Evolutionary conservation across 2,113 vertebrate genomes (phyloP).

Genomic region (Baryphthengus martii): DNA sequence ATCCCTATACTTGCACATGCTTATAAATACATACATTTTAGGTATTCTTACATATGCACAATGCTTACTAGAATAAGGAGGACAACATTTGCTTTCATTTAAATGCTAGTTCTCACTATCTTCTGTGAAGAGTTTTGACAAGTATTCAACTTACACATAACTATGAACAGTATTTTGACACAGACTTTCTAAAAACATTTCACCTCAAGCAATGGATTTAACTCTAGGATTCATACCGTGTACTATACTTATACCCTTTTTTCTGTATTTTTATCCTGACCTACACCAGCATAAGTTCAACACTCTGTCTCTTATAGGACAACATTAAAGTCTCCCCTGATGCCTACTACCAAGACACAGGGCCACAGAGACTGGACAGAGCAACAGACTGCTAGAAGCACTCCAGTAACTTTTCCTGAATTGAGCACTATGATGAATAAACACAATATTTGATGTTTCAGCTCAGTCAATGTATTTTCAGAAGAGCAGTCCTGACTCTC

Average conservation of each 20-base stretch:
- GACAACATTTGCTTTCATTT: background rate
- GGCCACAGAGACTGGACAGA: background rate
- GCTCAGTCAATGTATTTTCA: background rate
- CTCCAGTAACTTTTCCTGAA: background rate
- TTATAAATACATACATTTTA: background rate
- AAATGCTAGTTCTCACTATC: background rate
- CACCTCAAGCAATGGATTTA: background rate
- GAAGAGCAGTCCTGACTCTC: background rate
- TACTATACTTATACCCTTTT: no score
- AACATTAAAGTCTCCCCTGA: background rate
- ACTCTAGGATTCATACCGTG: background rate
- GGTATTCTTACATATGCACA: background rate
- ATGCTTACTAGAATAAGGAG: background rate
- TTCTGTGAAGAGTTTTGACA: background rate
- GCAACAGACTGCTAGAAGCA: background rate
- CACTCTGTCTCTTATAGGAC: accelerated
- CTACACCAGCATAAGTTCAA: background rate
- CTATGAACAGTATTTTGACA: background rate
- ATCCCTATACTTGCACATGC: background rate
- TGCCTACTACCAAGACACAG: background rate
- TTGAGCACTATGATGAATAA: background rate
- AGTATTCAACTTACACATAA: background rate
- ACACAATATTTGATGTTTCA: background rate
- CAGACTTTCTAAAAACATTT: background rate
- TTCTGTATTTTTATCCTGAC: background rate